These are phyloP conservation scores for Tuberolachnus salignus DNA, from an alignment of 2,888 invertebrate genomes.

Conservation along the genomic window DNA sequence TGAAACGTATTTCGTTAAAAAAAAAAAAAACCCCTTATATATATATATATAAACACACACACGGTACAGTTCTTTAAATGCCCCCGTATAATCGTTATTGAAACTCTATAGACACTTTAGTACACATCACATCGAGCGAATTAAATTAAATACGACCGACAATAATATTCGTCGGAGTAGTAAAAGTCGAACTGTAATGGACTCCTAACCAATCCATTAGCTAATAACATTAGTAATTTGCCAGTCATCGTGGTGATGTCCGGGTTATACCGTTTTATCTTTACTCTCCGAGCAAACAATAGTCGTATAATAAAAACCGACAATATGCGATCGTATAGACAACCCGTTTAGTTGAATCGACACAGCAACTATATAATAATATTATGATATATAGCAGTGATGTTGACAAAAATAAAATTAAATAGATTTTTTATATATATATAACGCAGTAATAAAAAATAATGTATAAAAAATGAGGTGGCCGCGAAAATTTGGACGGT, in stretches of 20 bases:
- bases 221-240: slow-evolving; percentile 52
- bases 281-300: slow-evolving; percentile 22
- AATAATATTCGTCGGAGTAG: background rate
- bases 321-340: slow-evolving; percentile 32
- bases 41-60: no score
- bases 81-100: slow-evolving; percentile 33
- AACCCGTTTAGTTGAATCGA: background rate
- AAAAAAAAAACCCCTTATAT: background rate
- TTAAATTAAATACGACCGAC: slow-evolving; percentile 17
- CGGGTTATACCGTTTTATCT: slow-evolving; percentile 18
- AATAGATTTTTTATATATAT: no score
- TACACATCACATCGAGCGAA: slow-evolving; percentile 7
- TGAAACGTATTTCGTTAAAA: background rate
- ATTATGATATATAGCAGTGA: background rate
- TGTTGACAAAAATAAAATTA: no score
- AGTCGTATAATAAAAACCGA: slow-evolving; percentile 35
- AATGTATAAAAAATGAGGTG: no score
- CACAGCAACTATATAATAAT: background rate
- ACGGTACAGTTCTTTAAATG: slow-evolving; percentile 37
- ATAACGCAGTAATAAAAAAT: no score
- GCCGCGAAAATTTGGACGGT: no score
- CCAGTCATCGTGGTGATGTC: slow-evolving; percentile 26
- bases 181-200: slow-evolving; percentile 48
- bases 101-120: slow-evolving; percentile 36
- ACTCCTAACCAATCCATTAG: slow-evolving; percentile 48